Base-by-base conservation (phyloP, 2,113 vertebrate genomes). In the Rhinolophus sinicus region DNA sequence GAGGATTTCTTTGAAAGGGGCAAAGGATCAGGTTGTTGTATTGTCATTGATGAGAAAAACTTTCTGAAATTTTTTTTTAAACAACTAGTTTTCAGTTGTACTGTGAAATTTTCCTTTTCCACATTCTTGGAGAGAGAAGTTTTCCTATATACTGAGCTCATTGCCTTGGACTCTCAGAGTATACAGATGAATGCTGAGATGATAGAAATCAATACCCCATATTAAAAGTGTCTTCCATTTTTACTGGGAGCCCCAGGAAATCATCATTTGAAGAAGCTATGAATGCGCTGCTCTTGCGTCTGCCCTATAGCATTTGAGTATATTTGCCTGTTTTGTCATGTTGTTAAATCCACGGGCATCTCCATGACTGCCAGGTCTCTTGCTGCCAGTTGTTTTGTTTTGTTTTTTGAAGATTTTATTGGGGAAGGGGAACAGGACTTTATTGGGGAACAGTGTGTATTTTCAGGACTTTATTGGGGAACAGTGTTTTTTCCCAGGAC, bases 181-280 rank as follows among this genome's bases (percentile, higher is more conserved):
- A 88, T 64, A 80, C 35, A 72, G 24, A 84, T 64, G 24, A 81
- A 15, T 88, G 62, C 70, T 88, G 47, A 97, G 7, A 93, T 76
- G 67, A 90, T 65, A 84, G 60, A 88, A 75, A 65, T 47, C 10
- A 95, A 8, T 94, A 67, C 16, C 33, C 38, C 9, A 28, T 35
- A 67, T 96, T 92, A 89, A 85, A 94, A 76, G 26, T 67, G 54
- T 69, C 56, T 96, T 94, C 76, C 16, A 5, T 94, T 94, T 95
- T 92, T 88, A 62, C 62, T 85, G 81, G 30, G 62, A 91, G 58
- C 40, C 40, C 81, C 69, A 93, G 82, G 50, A 84, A 84, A 80
- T 70, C 21, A 35, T 83, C 30, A 44, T 97, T 86, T 97, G 56
- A 93, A 47, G 93, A 21, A 8, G n/a, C 22, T 90, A 16, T 44